phyloP scores from a whole-genome alignment of 2,797 vertebrate species.

The Ctenosaura bakeri region DNA sequence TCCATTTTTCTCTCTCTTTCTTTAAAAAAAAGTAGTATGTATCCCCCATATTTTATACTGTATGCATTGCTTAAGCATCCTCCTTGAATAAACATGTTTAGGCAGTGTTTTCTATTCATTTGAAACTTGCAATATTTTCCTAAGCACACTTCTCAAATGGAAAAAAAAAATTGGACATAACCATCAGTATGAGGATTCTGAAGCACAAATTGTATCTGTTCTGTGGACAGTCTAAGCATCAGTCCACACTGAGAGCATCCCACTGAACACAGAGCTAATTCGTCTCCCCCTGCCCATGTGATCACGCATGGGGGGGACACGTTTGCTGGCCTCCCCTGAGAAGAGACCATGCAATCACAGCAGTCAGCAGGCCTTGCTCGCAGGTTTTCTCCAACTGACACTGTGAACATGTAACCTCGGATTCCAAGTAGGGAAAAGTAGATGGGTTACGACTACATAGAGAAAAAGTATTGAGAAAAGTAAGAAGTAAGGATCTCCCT shows the following conservation, averaged over 20 bases:
- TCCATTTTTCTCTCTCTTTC: background rate
- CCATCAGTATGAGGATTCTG: background rate
- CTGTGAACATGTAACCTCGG: background rate
- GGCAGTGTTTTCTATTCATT: background rate
- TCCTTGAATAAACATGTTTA: background rate
- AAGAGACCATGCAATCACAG: no score
- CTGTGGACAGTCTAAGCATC: background rate
- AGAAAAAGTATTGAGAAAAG: background rate
- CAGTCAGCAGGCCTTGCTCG: background rate
- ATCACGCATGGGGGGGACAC: no score
- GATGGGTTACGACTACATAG: background rate
- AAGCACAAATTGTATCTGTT: background rate
- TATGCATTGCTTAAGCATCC: background rate
- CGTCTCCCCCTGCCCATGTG: no score
- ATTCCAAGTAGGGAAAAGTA: background rate
- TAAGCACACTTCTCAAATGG: background rate
- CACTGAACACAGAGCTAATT: no score
- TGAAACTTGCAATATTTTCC: background rate
- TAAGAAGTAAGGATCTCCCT: background rate
- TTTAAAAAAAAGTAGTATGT: background rate
- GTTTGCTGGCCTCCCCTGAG: no score
- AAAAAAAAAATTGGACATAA: no score
- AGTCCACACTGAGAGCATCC: background rate
- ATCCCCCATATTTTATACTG: background rate
- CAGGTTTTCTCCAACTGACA: background rate